Percentiles rank a stretch among this genome's conserved stretches.
Evolutionary conservation across 2,113 vertebrate species (phyloP).

Genomic region (Bufo gargarizans): DNA sequence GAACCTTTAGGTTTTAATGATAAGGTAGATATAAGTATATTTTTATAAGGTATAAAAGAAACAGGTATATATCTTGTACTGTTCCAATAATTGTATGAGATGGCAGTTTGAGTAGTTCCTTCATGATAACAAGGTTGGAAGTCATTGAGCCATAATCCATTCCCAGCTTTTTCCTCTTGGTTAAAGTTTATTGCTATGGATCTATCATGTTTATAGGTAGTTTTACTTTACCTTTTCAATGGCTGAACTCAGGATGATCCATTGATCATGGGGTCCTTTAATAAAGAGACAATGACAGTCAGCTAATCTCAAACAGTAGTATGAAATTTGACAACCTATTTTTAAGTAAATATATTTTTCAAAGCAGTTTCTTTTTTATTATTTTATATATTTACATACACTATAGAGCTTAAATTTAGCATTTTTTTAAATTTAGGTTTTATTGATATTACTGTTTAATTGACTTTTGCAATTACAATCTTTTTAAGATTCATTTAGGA

Average conservation of each 20-base stretch:
- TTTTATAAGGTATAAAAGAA: too few species aligned
- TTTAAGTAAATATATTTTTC: not conserved
- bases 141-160: not conserved
- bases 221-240: not conserved
- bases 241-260: not conserved
- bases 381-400: not conserved
- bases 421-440: not conserved
- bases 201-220: not conserved
- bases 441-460: constrained; percentile 15
- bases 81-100: too few species aligned
- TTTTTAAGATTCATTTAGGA: constrained; percentile 37
- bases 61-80: too few species aligned
- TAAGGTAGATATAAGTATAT: too few species aligned
- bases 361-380: not conserved
- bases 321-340: not conserved
- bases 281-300: not conserved
- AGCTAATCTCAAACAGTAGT: not conserved
- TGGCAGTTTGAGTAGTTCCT: too few species aligned
- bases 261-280: not conserved
- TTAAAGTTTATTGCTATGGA: not conserved
- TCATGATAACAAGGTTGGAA: not conserved
- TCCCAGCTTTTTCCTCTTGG: not conserved
- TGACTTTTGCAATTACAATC: constrained; percentile 9
- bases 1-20: too few species aligned
- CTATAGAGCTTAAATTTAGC: not conserved